Conservation (phyloP, 35 echinoderm and acorn worm genomes). For the Apostichopus californicus region DNA sequence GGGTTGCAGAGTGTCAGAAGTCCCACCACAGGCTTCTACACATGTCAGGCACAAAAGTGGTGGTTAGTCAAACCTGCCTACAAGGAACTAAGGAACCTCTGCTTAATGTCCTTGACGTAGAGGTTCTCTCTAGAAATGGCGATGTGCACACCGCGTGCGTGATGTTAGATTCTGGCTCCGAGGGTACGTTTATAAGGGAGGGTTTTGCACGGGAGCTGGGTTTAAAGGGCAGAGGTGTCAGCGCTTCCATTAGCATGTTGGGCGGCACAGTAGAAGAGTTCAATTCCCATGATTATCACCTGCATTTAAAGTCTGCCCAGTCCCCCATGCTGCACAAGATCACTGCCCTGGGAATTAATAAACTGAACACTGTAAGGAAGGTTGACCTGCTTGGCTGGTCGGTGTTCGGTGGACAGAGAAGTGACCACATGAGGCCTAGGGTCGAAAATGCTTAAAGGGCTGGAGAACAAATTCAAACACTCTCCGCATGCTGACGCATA, state of each 20-base stretch:
- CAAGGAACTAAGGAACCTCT: slow-evolving; percentile 14
- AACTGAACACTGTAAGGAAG: too few relatives aligned
- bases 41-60: not conserved
- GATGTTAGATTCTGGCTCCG: slow-evolving; percentile 37
- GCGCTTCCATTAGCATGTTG: slow-evolving; percentile 2
- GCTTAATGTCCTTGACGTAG: slow-evolving; percentile 48
- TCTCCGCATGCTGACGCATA: slow-evolving; percentile 12
- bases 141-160: slow-evolving; percentile 1
- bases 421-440: not conserved
- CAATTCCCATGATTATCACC: too few relatives aligned
- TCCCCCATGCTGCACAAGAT: too few relatives aligned
- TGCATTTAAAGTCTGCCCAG: too few relatives aligned
- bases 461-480: slow-evolving; percentile 39
- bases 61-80: not conserved
- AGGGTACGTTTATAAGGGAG: slow-evolving; percentile 31
- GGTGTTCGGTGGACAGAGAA: slow-evolving; percentile 7
- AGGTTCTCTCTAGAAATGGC: not conserved
- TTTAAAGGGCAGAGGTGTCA: slow-evolving; percentile 30
- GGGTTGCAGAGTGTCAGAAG: slow-evolving; percentile 2
- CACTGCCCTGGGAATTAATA: too few relatives aligned
- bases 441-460: slow-evolving; percentile 46
- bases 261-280: too few relatives aligned
- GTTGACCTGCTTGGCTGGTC: too few relatives aligned
- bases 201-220: slow-evolving; percentile 15
- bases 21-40: slow-evolving; percentile 39